Conservation (phyloP, 2,113 vertebrate species). For the Puffinus mauretanicus region DNA sequence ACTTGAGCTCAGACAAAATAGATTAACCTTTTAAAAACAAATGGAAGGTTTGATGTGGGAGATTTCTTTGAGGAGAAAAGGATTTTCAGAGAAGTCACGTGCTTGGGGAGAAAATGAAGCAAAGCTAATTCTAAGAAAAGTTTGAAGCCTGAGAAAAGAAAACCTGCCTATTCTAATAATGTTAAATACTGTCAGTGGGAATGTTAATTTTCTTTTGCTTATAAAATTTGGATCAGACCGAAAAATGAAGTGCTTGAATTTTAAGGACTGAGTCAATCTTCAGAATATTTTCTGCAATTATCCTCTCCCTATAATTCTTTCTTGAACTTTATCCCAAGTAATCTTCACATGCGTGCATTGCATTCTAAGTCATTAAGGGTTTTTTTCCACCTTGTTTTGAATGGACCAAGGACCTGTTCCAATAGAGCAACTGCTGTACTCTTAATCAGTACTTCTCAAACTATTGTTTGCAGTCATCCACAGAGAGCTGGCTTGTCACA, state of each 20-base stretch:
- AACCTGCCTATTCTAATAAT: not conserved
- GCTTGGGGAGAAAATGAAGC: not conserved
- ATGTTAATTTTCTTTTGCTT: not conserved
- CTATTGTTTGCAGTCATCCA: conserved; percentile 39
- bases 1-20: not conserved
- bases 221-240: conserved; percentile 2
- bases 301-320: not conserved
- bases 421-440: conserved; percentile 12
- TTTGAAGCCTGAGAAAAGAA: not conserved
- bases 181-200: not conserved
- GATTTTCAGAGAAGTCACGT: not conserved
- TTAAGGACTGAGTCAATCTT: not conserved
- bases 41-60: not conserved
- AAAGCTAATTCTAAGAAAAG: not conserved
- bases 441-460: conserved; percentile 18
- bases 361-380: not conserved
- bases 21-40: not conserved
- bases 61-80: not conserved
- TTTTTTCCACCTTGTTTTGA: conserved; percentile 32
- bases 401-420: conserved; percentile 18
- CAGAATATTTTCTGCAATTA: conserved; percentile 3
- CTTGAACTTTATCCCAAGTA: conserved; percentile 5
- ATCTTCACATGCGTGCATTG: conserved; percentile 13
- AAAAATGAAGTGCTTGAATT: conserved; percentile 13
- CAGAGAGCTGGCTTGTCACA: conserved; percentile 20